phyloP scores from a whole-genome alignment of 2,797 vertebrate genomes.

The Setipinna tenuifilis region DNA sequence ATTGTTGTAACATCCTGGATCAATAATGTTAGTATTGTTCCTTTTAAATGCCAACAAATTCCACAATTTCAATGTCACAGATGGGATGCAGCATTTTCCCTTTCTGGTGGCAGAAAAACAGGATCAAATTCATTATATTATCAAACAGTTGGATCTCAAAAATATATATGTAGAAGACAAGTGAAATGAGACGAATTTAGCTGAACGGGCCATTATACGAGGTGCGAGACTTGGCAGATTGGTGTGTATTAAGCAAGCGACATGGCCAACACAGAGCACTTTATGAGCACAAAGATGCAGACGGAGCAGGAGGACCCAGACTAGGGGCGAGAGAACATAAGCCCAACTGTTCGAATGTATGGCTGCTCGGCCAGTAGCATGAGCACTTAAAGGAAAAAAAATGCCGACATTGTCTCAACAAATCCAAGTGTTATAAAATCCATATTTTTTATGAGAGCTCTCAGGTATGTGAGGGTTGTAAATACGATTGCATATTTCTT shows the following conservation, averaged over 20 bases:
- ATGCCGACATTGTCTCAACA: constrained; percentile 36
- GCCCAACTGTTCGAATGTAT: constrained; percentile 32
- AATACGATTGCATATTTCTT: constrained; percentile 50
- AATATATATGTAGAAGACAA: neutral
- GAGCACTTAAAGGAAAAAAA: constrained; percentile 30
- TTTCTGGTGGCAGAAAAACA: neutral
- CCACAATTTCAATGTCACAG: constrained; percentile 14
- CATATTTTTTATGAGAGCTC: constrained; percentile 45
- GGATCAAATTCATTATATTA: constrained; percentile 21
- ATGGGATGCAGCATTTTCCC: constrained; percentile 6
- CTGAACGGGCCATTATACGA: constrained; percentile 27
- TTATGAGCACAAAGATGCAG: constrained; percentile 41
- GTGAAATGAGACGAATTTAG: constrained; percentile 25
- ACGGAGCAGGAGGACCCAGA: constrained; percentile 35
- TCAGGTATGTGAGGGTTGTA: constrained; percentile 38
- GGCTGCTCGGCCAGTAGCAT: constrained; percentile 34
- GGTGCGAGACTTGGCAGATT: constrained; percentile 42
- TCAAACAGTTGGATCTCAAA: constrained; percentile 7
- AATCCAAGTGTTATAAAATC: constrained; percentile 52
- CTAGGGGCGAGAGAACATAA: constrained; percentile 1
- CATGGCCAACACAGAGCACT: constrained; percentile 33
- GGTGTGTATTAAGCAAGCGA: neutral
- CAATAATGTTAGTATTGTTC: constrained; percentile 14
- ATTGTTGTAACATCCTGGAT: neutral
- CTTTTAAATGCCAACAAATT: neutral